phyloP scores from a whole-genome alignment of 1,140 invertebrate species.

The Vanessa tameamea region DNA sequence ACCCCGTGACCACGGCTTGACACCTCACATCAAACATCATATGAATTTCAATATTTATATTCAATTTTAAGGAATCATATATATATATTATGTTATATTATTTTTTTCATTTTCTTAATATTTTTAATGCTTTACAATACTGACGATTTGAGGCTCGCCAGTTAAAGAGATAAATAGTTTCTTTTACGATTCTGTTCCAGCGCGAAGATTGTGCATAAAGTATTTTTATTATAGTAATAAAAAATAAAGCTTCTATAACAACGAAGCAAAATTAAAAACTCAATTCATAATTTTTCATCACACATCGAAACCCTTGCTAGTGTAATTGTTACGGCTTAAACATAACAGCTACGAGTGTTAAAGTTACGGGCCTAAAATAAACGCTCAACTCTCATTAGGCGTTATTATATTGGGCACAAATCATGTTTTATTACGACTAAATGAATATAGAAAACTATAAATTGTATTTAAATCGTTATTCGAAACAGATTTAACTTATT shows the following conservation, averaged over 20 bases:
- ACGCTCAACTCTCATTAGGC: slow-evolving; percentile 5
- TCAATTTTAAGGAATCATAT: neutral
- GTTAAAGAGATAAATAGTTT: too few relatives aligned
- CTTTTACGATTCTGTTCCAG: too few relatives aligned
- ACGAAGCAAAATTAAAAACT: neutral
- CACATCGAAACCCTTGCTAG: neutral
- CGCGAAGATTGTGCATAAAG: too few relatives aligned
- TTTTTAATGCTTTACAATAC: too few relatives aligned
- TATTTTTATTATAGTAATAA: too few relatives aligned
- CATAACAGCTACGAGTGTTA: neutral
- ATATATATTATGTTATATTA: neutral
- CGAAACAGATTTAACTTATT: neutral
- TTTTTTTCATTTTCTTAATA: too few relatives aligned
- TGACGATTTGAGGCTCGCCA: too few relatives aligned
- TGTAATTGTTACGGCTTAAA: slow-evolving; percentile 11
- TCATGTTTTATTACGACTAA: slow-evolving; percentile 15
- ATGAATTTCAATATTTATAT: neutral
- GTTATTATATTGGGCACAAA: slow-evolving; percentile 12
- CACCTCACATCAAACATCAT: neutral
- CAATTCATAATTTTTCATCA: neutral
- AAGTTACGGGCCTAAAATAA: slow-evolving; percentile 15
- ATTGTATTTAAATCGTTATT: slow-evolving; percentile 1
- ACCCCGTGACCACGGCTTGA: neutral
- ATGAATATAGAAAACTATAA: slow-evolving; percentile 14
- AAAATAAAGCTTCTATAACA: too few relatives aligned